These are phyloP conservation scores for Drosophila grimshawi DNA, from an alignment of 1,140 invertebrate species.

Conservation along the genomic window DNA sequence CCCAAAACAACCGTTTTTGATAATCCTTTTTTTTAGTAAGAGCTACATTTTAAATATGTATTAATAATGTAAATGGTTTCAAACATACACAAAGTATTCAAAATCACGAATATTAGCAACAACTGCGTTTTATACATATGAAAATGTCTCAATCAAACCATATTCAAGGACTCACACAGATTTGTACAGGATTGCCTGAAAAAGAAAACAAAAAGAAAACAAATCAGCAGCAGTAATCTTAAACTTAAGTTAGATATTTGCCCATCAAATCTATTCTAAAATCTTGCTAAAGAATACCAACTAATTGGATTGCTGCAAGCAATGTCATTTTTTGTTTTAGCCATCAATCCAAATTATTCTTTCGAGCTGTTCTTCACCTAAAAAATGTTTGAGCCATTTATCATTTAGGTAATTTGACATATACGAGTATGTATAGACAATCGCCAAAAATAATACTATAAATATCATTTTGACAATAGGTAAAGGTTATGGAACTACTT, in stretches of 20 bases:
- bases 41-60: slow-evolving; percentile 39
- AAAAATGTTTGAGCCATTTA: background rate
- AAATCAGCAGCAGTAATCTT: background rate
- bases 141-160: background rate
- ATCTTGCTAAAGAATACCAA: too few species aligned
- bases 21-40: slow-evolving; percentile 45
- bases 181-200: background rate
- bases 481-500: slow-evolving; percentile 39
- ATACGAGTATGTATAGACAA: slow-evolving; percentile 55
- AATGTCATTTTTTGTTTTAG: too few species aligned
- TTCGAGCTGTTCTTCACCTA: too few species aligned
- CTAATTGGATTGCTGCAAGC: too few species aligned
- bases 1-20: slow-evolving; percentile 38
- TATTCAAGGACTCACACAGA: background rate
- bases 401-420: slow-evolving; percentile 24
- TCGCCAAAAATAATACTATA: slow-evolving; percentile 41
- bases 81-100: slow-evolving; percentile 43
- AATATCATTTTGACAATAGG: slow-evolving; percentile 63
- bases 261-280: background rate
- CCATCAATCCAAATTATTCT: background rate
- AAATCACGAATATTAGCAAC: slow-evolving; percentile 25
- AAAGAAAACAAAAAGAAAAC: slow-evolving; percentile 1
- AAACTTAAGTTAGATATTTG: too few species aligned
- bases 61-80: slow-evolving; percentile 61
- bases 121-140: slow-evolving; percentile 24